Conservation (phyloP, 2,113 vertebrate species). For the Vombatus ursinus region DNA sequence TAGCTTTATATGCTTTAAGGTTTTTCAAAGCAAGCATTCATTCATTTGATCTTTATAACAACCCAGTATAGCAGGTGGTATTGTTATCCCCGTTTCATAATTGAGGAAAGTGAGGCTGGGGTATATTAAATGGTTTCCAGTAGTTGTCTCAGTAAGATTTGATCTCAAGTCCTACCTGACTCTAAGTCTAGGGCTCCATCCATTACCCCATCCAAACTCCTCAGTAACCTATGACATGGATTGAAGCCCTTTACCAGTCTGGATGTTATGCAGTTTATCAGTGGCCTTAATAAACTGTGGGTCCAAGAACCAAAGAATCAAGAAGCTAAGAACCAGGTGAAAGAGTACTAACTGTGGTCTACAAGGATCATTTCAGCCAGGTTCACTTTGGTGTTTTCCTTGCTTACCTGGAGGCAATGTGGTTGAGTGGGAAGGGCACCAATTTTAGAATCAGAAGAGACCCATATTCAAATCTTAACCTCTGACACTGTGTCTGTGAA, state of each 20-base stretch:
- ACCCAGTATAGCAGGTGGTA: not conserved
- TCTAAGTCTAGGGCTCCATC: not conserved
- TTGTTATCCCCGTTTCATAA: not conserved
- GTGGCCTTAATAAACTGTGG: not conserved
- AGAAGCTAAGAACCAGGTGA: too few species aligned
- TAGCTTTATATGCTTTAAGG: not conserved
- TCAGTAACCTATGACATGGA: not conserved
- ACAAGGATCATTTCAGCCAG: not conserved
- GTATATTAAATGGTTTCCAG: not conserved
- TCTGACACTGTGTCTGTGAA: too few species aligned
- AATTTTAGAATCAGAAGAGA: too few species aligned
- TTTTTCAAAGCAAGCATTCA: not conserved
- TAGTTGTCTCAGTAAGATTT: not conserved
- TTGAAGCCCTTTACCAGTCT: not conserved
- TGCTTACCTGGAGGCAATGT: too few species aligned
- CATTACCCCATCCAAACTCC: not conserved
- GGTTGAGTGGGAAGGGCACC: too few species aligned
- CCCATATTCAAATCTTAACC: too few species aligned
- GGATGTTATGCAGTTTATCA: not conserved
- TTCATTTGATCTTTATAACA: not conserved
- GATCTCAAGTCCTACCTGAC: not conserved
- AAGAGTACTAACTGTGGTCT: not conserved
- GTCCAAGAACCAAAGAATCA: slow-evolving; percentile 36
- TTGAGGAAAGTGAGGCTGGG: not conserved
- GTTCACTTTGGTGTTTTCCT: not conserved